These are phyloP conservation scores for Chrysopilus asiliformis DNA, from an alignment of 2,888 invertebrate genomes.

Conservation along the genomic window DNA sequence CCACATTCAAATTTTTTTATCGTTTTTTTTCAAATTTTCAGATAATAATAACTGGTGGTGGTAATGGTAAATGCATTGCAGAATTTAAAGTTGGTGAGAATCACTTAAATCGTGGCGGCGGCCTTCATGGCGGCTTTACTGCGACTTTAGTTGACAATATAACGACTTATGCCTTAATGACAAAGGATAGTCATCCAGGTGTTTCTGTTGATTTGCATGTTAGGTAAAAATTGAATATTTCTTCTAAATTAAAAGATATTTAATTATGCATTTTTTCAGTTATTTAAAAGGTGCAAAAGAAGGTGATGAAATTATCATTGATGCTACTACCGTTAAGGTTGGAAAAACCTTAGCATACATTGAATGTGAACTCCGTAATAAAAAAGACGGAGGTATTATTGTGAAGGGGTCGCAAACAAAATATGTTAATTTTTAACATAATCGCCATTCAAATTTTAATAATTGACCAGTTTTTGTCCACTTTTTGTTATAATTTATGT, in stretches of 20 bases:
- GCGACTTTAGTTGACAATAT: constrained; percentile 59
- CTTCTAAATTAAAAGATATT: background rate
- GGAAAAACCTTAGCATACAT: constrained; percentile 74
- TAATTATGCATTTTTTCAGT: no score
- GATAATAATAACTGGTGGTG: constrained; percentile 38
- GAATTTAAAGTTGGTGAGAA: constrained; percentile 61
- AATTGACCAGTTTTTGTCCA: no score
- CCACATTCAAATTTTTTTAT: background rate
- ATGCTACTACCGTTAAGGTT: constrained; percentile 59
- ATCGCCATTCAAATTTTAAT: no score
- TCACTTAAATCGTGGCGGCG: constrained; percentile 61
- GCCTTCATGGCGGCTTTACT: constrained; percentile 75
- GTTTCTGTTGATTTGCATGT: constrained; percentile 75
- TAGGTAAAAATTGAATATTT: constrained; percentile 41
- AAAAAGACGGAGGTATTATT: constrained; percentile 54
- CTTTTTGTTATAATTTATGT: no score
- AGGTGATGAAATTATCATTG: constrained; percentile 67
- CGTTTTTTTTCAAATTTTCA: constrained; percentile 17
- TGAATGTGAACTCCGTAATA: constrained; percentile 63
- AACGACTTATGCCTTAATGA: constrained; percentile 66
- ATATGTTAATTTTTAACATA: constrained; percentile 36
- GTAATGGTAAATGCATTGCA: constrained; percentile 58
- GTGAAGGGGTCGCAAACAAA: constrained; percentile 80
- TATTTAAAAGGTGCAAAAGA: constrained; percentile 61
- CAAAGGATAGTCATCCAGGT: constrained; percentile 51